Conservation (phyloP, 2,113 vertebrate genomes). For the Python bivittatus region DNA sequence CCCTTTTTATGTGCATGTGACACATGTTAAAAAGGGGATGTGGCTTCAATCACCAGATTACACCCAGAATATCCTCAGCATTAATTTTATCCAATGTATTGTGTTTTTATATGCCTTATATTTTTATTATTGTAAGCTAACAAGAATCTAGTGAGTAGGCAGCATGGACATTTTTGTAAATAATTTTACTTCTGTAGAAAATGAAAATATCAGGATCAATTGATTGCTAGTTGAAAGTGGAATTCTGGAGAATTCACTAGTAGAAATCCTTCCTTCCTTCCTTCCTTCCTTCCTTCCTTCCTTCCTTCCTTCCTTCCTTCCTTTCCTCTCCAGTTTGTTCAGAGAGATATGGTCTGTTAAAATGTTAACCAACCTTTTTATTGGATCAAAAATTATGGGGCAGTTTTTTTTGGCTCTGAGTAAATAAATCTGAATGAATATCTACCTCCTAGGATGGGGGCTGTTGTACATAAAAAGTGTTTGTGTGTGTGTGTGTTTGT, state of each 20-base stretch:
- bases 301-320: neutral
- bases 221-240: neutral
- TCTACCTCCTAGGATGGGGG: neutral
- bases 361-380: neutral
- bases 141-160: neutral
- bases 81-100: neutral
- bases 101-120: neutral
- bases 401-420: neutral
- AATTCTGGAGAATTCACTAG: neutral
- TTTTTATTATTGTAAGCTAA: neutral
- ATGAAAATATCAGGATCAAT: neutral
- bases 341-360: neutral
- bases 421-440: neutral
- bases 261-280: neutral
- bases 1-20: neutral
- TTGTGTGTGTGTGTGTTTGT: too few relatives aligned
- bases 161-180: neutral
- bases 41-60: neutral
- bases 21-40: neutral
- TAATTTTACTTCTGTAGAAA: neutral
- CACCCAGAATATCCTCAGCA: neutral
- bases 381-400: neutral
- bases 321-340: neutral
- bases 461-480: neutral
- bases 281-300: neutral